Conservation (phyloP, 2,113 vertebrate genomes). For the Pelecanoides urinatrix region DNA sequence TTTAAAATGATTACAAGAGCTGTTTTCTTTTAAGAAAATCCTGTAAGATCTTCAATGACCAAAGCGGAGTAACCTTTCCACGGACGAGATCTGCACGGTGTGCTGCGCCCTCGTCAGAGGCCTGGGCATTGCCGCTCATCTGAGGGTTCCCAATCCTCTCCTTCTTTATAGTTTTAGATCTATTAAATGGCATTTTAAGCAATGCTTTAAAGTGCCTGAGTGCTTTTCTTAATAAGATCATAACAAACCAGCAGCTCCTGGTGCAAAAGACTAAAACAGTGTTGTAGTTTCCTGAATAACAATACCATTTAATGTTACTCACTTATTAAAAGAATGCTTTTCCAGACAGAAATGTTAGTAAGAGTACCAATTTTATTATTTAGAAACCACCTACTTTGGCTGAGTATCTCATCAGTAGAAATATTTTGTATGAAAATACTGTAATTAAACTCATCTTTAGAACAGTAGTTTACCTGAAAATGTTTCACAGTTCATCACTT, state of each 20-base stretch:
- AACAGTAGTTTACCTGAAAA: background rate
- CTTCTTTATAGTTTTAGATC: background rate
- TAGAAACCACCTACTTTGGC: background rate
- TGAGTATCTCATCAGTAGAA: background rate
- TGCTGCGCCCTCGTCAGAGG: accelerated
- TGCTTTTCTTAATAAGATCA: background rate
- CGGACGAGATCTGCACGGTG: accelerated
- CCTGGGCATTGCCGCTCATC: background rate
- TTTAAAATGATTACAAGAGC: background rate
- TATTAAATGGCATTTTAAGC: background rate
- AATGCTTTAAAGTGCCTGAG: background rate
- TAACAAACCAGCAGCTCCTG: background rate
- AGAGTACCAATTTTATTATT: background rate
- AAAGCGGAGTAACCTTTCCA: background rate
- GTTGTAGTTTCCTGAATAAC: background rate
- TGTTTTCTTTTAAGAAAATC: background rate
- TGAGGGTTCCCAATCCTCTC: background rate
- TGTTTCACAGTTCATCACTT: background rate
- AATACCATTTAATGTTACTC: background rate
- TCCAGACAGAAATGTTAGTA: background rate
- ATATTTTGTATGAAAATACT: background rate
- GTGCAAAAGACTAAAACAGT: background rate
- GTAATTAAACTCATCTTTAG: background rate
- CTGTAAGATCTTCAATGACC: background rate
- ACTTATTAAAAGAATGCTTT: background rate